phyloP scores from a whole-genome alignment of 2,797 vertebrate species.

The Hydrolagus colliei region DNA sequence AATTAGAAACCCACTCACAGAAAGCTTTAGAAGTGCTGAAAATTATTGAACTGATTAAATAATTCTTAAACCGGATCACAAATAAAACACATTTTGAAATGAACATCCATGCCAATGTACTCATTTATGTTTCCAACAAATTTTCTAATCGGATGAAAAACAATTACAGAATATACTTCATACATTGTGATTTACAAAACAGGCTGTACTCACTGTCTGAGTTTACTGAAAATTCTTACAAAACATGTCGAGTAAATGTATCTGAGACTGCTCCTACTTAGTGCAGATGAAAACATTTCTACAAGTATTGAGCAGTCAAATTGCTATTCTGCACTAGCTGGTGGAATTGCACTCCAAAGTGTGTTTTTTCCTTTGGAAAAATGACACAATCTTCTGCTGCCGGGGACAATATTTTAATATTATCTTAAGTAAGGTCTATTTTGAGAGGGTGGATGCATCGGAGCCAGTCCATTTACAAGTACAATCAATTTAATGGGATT shows the following conservation, averaged over 20 bases:
- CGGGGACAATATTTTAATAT: constrained; percentile 37
- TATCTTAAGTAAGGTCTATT: constrained; percentile 39
- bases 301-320: constrained; percentile 8
- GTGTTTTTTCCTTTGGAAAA: constrained; percentile 36
- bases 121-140: background rate
- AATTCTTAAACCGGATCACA: background rate
- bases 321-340: constrained; percentile 24
- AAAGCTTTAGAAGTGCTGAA: background rate
- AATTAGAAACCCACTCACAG: background rate
- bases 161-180: background rate
- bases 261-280: constrained; percentile 55
- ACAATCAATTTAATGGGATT: constrained; percentile 42
- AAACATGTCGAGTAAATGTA: constrained; percentile 69
- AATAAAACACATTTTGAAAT: background rate
- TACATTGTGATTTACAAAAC: background rate
- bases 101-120: background rate
- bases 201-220: constrained; percentile 61
- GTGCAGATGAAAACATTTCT: constrained; percentile 57
- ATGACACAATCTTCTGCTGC: constrained; percentile 38
- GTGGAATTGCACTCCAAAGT: constrained; percentile 34
- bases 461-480: constrained; percentile 42
- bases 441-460: constrained; percentile 39
- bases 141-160: background rate
- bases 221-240: constrained; percentile 61
- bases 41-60: background rate